phyloP scores from a whole-genome alignment of 2,113 vertebrate genomes.

The Connochaetes taurinus region DNA sequence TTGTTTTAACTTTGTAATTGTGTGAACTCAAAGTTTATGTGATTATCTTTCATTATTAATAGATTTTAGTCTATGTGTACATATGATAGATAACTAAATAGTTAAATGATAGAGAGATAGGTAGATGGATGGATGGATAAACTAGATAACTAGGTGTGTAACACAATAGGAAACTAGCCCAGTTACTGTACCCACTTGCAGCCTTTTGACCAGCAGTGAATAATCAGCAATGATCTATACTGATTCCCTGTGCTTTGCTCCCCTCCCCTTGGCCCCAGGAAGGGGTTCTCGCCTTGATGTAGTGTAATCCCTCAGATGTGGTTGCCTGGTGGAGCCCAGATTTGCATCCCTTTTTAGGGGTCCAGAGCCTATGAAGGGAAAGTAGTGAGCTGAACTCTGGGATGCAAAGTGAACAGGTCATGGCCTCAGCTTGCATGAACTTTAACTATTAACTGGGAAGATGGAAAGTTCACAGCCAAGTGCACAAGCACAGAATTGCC shows the following conservation, averaged over 20 bases:
- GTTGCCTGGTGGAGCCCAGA: background rate
- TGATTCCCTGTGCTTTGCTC: fast-evolving
- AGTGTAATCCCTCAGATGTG: background rate
- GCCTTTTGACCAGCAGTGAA: background rate
- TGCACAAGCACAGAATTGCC: fast-evolving
- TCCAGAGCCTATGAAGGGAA: fast-evolving
- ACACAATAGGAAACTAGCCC: too few relatives aligned
- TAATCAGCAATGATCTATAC: fast-evolving
- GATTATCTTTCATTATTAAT: background rate
- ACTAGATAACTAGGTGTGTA: background rate
- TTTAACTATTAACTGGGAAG: background rate
- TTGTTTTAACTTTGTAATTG: fast-evolving
- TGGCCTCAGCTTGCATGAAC: fast-evolving
- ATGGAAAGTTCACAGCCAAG: background rate
- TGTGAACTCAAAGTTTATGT: background rate
- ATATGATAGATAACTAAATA: too few relatives aligned
- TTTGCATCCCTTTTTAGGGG: background rate
- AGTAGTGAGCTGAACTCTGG: background rate
- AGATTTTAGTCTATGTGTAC: background rate
- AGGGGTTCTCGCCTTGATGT: fast-evolving
- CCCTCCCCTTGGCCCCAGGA: too few relatives aligned
- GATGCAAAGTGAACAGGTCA: fast-evolving
- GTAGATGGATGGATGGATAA: background rate
- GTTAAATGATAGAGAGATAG: background rate
- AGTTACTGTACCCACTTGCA: background rate